phyloP scores from a whole-genome alignment of 2,113 vertebrate genomes.

The Onychostruthus taczanowskii region DNA sequence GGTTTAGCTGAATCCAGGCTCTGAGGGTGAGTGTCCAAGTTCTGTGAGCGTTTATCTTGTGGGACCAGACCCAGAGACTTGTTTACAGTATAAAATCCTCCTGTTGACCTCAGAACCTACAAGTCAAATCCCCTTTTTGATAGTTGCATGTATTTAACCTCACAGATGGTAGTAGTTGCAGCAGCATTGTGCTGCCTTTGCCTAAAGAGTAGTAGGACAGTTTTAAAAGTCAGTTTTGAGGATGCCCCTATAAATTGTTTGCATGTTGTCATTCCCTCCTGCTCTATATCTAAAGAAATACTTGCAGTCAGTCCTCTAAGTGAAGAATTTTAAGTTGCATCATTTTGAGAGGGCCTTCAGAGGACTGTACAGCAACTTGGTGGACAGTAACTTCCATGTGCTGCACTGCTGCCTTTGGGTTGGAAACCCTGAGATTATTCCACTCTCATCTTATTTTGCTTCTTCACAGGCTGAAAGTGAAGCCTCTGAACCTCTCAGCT shows the following conservation, averaged over 20 bases:
- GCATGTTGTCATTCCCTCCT: not conserved
- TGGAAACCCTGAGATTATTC: not conserved
- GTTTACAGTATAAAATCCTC: not conserved
- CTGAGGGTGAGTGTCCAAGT: accelerated
- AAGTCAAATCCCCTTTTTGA: not conserved
- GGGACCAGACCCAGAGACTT: not conserved
- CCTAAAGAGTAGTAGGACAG: not conserved
- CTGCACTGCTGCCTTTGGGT: not conserved
- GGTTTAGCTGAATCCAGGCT: not conserved
- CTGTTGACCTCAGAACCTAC: not conserved
- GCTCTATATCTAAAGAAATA: not conserved
- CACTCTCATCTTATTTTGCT: not conserved
- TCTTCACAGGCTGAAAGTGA: not conserved
- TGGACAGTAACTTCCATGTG: not conserved
- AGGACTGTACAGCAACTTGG: not conserved
- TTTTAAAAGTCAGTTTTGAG: not conserved
- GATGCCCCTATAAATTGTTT: not conserved
- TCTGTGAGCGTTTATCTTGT: accelerated
- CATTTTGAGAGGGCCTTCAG: not conserved
- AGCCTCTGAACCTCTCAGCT: not conserved
- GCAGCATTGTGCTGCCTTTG: not conserved
- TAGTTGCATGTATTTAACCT: accelerated
- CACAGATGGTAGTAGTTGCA: not conserved
- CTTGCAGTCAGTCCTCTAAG: not conserved
- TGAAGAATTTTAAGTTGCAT: not conserved